Base-by-base conservation (phyloP, 2,888 invertebrate genomes). In the Coronaproctus castanopsis region DNA sequence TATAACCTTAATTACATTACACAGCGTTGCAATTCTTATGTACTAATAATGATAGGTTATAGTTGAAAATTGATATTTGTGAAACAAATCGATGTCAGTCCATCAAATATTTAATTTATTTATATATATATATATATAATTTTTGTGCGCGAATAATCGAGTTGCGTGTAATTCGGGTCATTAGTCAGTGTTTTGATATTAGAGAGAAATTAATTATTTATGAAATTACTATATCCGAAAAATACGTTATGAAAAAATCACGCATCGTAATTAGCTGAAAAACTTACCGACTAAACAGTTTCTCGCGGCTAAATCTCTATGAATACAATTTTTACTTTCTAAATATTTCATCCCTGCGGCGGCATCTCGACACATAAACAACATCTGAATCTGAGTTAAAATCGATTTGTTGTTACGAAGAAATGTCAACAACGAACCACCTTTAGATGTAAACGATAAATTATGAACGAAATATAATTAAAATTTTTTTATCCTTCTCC, bases 341-440 rank as follows among this genome's bases (percentile, higher is more conserved):
- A 96, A 78, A 75, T 96, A 96, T 56, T 87, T 79, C 95, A 96
- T 96, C 61, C 89, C 96, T 65, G 85, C 89, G 1, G 91, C 87
- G 1, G 92, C 88, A 76, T 96, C 93, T 61, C 87, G 78, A 68
- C 93, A 93, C 92, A 96, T 93, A 57, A 83, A 83, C 70, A 88
- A 78, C 60, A 87, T 77, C 54, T 85, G 80, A 59, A 82, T 77
- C 5, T 74, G 71, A 51, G 78, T 76, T 56, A 91, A 75, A 3
- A 73, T 73, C 19, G 80, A 72, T 10, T 87, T 79, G 67, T 87
- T 83, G 68, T 87, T 87, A 58, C 92, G 78, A 58, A 96, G 77
- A 74, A 87, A 92, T 64, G 87, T 87, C 55, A 95, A 75, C 60
- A 96, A 76, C 1, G 95, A 92, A 54, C 95, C 95, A 67, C 93